These are phyloP conservation scores for Plagodis dolabraria DNA, from an alignment of 2,888 invertebrate species.

Conservation along the genomic window DNA sequence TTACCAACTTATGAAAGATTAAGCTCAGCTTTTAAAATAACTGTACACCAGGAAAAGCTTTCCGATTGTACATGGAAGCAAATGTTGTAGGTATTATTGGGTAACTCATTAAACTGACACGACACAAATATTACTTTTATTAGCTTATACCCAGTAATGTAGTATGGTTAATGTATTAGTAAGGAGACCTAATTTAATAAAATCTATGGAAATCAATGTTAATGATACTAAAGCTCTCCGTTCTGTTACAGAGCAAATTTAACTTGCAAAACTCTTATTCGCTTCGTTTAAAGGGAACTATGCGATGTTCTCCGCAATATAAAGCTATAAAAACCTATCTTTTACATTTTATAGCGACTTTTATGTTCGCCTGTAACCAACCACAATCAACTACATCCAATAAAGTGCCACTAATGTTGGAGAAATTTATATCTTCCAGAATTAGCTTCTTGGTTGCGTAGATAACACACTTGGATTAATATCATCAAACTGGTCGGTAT, in stretches of 20 bases:
- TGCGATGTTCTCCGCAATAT: conserved; percentile 33
- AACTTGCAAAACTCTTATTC: conserved; percentile 38
- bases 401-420: conserved; percentile 28
- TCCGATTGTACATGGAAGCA: too few species aligned
- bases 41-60: too few species aligned
- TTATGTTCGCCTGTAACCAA: conserved; percentile 38
- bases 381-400: conserved; percentile 38
- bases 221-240: conserved; percentile 28
- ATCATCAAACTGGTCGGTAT: too few species aligned
- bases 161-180: background rate
- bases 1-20: too few species aligned
- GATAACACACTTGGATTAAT: too few species aligned
- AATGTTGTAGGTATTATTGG: too few species aligned
- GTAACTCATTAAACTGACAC: too few species aligned
- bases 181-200: conserved; percentile 23
- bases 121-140: too few species aligned
- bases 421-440: conserved; percentile 19
- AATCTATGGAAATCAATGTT: conserved; percentile 31
- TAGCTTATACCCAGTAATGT: too few species aligned
- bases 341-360: conserved; percentile 41
- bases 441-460: conserved; percentile 15
- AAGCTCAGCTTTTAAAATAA: too few species aligned
- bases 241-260: conserved; percentile 32
- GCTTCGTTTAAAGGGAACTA: conserved; percentile 34
- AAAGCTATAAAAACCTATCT: conserved; percentile 40